Evolutionary conservation across 1,140 invertebrate genomes (phyloP).

Genomic region (Aphelenchoides besseyi): DNA sequence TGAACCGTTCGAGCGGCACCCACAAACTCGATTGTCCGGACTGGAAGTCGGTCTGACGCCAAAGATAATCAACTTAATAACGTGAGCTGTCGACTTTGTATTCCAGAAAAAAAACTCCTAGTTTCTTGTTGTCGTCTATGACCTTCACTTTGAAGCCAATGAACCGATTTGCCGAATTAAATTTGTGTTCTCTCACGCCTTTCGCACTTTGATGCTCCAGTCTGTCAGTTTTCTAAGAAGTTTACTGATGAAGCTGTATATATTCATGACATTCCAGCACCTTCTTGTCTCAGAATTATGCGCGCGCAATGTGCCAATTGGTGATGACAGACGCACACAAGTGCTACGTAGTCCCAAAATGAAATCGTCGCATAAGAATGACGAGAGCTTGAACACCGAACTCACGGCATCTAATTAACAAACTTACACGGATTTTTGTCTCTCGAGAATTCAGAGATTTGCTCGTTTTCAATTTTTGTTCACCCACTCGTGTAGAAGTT

Average conservation of each 20-base stretch:
- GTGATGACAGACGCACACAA: background rate
- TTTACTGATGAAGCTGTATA: background rate
- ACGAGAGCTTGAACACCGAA: too few relatives aligned
- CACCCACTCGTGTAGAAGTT: too few relatives aligned
- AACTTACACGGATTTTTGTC: too few relatives aligned
- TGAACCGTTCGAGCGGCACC: background rate
- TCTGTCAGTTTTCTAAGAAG: background rate
- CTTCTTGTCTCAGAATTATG: background rate
- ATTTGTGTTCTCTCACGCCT: background rate
- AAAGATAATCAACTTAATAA: background rate
- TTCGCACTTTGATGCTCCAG: background rate
- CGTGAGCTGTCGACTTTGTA: background rate
- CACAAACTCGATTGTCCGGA: background rate
- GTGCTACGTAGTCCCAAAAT: too few relatives aligned
- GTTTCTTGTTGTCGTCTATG: too few relatives aligned
- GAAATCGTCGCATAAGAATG: too few relatives aligned
- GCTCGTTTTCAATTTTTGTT: too few relatives aligned
- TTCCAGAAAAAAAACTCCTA: too few relatives aligned
- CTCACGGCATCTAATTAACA: too few relatives aligned
- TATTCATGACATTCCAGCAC: background rate
- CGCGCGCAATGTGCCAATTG: background rate
- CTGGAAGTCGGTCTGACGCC: background rate
- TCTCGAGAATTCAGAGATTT: too few relatives aligned
- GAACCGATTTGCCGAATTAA: background rate
- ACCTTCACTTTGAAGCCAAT: too few relatives aligned